Conservation (phyloP, 2,113 vertebrate species). For the Poecilia latipinna region DNA sequence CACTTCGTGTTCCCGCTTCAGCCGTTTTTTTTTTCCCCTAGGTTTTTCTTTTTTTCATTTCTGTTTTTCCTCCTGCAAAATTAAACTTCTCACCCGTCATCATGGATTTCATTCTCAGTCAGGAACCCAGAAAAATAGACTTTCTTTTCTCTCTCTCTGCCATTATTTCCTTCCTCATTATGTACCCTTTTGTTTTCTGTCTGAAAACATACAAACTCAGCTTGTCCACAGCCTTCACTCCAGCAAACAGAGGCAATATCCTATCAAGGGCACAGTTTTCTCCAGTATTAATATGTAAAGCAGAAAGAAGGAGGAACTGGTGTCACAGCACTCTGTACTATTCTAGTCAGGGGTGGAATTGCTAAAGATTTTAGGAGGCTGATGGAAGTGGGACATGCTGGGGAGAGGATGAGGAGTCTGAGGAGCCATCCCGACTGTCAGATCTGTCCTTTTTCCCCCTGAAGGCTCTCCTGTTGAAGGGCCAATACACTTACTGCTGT, state of each 20-base stretch:
- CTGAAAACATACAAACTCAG: constrained; percentile 17
- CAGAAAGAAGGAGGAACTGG: constrained; percentile 3
- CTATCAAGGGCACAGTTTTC: constrained; percentile 28
- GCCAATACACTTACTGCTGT: constrained; percentile 29
- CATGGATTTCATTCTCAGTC: background rate
- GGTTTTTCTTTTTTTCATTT: no score
- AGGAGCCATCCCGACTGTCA: constrained; percentile 51
- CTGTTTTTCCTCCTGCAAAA: constrained; percentile 9
- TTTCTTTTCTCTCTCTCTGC: background rate
- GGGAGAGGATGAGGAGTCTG: constrained; percentile 16
- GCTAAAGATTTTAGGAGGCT: constrained; percentile 31
- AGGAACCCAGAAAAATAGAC: constrained; percentile 7
- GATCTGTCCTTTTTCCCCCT: background rate
- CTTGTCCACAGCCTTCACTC: background rate
- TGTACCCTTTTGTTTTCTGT: constrained; percentile 19
- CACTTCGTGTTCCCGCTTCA: background rate
- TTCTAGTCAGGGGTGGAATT: constrained; percentile 34
- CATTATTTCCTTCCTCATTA: constrained; percentile 26
- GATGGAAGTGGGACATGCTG: constrained; percentile 36
- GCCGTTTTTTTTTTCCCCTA: background rate
- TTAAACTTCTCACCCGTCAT: constrained; percentile 27
- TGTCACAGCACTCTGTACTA: constrained; percentile 14
- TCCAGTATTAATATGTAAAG: constrained; percentile 15
- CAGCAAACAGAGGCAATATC: constrained; percentile 21
- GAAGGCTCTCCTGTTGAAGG: constrained; percentile 30